A percentile compares a stretch with the other conserved stretches of the same genome.
Conservation (phyloP, 2,888 invertebrate genomes). For the Spodoptera littoralis region DNA sequence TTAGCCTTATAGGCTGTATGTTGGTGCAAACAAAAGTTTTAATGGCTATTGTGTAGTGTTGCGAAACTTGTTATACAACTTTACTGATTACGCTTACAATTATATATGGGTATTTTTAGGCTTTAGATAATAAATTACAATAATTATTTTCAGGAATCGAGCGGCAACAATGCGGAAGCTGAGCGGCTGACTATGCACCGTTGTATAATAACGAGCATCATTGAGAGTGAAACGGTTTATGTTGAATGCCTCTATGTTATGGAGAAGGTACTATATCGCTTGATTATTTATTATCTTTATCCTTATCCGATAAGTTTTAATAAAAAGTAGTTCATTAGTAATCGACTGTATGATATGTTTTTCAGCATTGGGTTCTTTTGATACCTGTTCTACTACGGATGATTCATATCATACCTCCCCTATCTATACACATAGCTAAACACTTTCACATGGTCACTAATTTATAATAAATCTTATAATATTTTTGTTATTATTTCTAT, state of each 20-base stretch:
- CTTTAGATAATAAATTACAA: conserved; percentile 27
- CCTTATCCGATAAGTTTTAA: conserved; percentile 18
- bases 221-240: conserved; percentile 97
- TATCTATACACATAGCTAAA: too few relatives aligned
- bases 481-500: too few relatives aligned
- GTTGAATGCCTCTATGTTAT: conserved; percentile 96
- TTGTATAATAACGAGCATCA: conserved; percentile 96
- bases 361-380: too few relatives aligned
- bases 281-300: conserved; percentile 40
- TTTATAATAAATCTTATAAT: too few relatives aligned
- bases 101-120: conserved; percentile 29
- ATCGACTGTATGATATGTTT: conserved; percentile 1
- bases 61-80: conserved; percentile 58
- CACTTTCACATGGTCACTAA: too few relatives aligned
- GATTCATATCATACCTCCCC: too few relatives aligned
- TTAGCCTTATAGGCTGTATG: conserved; percentile 60
- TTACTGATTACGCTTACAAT: conserved; percentile 39
- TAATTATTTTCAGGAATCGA: conserved; percentile 74
- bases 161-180: conserved; percentile 90
- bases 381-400: too few relatives aligned
- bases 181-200: conserved; percentile 96
- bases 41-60: conserved; percentile 65
- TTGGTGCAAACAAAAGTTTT: conserved; percentile 63
- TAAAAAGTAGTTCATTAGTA: conserved; percentile 4
- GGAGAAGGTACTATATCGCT: conserved; percentile 90